Evolutionary conservation across 2,113 vertebrate genomes (phyloP).

Genomic region (Eptesicus fuscus): DNA sequence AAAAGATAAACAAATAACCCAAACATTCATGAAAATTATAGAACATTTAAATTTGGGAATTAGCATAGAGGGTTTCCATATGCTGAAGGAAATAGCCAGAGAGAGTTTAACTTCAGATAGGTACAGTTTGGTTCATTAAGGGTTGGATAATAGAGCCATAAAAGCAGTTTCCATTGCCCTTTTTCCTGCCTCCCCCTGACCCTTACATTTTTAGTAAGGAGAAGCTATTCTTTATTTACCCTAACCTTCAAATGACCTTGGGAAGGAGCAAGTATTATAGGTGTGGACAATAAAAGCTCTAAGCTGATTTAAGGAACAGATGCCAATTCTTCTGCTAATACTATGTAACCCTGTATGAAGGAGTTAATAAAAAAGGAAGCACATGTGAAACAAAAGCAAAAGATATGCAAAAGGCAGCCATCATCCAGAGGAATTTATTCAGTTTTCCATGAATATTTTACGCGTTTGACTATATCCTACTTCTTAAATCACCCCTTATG

Average conservation of each 20-base stretch:
- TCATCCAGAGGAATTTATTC: background rate
- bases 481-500: background rate
- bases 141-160: background rate
- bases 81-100: background rate
- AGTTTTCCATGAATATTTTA: background rate
- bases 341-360: background rate
- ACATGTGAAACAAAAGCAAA: background rate
- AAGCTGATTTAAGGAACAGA: background rate
- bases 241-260: background rate
- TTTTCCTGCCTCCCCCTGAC: fast-evolving
- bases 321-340: background rate
- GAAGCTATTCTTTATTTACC: background rate
- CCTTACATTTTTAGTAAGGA: background rate
- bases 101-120: background rate
- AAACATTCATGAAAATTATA: background rate
- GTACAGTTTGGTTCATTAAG: background rate
- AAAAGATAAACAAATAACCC: background rate
- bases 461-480: background rate
- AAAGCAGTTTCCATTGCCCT: background rate
- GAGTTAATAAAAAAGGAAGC: background rate
- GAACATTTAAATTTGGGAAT: background rate
- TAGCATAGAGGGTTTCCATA: background rate
- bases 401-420: background rate
- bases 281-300: background rate
- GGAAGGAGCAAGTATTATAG: background rate